Conservation (phyloP, 1,140 invertebrate genomes). For the Drosophila seguyi region DNA sequence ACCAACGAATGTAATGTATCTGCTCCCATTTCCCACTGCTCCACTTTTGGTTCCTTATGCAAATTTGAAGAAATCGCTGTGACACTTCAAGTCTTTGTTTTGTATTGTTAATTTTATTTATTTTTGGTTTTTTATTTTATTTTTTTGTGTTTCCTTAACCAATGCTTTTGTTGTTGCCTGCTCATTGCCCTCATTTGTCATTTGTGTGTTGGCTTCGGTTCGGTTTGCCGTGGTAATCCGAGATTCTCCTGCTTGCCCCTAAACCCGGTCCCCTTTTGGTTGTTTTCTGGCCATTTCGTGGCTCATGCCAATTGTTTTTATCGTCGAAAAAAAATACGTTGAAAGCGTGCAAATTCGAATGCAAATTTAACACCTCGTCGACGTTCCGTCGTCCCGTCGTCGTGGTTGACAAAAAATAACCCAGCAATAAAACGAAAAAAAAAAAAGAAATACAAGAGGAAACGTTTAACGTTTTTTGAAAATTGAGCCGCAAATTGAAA, state of each 20-base stretch:
- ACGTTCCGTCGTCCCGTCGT: too few species aligned
- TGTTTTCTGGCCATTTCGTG: constrained; percentile 45
- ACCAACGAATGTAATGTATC: constrained; percentile 17
- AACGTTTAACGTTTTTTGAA: constrained; percentile 70
- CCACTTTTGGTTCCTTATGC: constrained; percentile 27
- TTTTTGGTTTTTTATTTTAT: constrained; percentile 22
- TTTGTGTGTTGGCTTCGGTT: constrained; percentile 52
- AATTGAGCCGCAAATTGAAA: constrained; percentile 78
- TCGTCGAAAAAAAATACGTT: constrained; percentile 55
- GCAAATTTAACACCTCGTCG: constrained; percentile 79
- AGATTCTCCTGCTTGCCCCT: constrained; percentile 23
- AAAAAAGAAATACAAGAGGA: constrained; percentile 29
- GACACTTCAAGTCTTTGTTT: constrained; percentile 46
- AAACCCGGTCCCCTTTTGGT: constrained; percentile 4
- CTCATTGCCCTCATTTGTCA: constrained; percentile 74
- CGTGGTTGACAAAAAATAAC: constrained; percentile 60
- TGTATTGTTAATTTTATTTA: constrained; percentile 43
- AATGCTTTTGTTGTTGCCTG: constrained; percentile 30
- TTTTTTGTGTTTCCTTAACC: constrained; percentile 37
- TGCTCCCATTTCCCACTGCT: constrained; percentile 39
- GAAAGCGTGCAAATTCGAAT: constrained; percentile 82
- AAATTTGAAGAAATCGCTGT: constrained; percentile 49
- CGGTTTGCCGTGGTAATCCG: constrained; percentile 34
- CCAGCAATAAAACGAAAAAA: constrained; percentile 20
- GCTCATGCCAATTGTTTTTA: constrained; percentile 81